These are phyloP conservation scores for Colletes gigas DNA, from an alignment of 1,140 invertebrate genomes.

Conservation along the genomic window DNA sequence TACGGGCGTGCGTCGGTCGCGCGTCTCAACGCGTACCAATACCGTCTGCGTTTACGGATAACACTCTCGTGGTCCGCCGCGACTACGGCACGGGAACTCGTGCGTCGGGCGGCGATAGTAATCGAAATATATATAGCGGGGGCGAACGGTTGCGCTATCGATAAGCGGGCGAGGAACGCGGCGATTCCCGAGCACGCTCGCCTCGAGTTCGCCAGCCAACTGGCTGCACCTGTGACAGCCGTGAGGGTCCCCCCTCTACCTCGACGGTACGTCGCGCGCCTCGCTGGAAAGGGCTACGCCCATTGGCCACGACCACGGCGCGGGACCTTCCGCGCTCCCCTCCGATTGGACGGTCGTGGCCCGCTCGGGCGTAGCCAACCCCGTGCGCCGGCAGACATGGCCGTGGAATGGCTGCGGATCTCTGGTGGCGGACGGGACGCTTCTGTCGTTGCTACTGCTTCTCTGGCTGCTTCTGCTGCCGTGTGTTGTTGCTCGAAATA, in stretches of 20 bases:
- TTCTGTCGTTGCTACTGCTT: constrained; percentile 61
- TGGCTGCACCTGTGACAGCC: constrained; percentile 70
- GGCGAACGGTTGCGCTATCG: too few species aligned
- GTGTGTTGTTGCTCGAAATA: constrained; percentile 47
- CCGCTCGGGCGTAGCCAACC: constrained; percentile 63
- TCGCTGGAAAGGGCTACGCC: constrained; percentile 61
- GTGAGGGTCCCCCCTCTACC: constrained; percentile 60
- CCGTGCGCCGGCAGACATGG: constrained; percentile 64
- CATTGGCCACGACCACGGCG: constrained; percentile 64
- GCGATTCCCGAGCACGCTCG: constrained; percentile 69
- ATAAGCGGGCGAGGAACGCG: constrained; percentile 13
- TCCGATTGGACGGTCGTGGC: constrained; percentile 55
- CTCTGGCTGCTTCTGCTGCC: constrained; percentile 50
- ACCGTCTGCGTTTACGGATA: too few species aligned
- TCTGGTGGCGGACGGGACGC: constrained; percentile 49
- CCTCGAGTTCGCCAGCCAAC: constrained; percentile 76
- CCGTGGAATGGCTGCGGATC: constrained; percentile 75
- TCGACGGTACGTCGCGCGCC: constrained; percentile 29
- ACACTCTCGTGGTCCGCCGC: too few species aligned
- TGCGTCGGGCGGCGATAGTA: too few species aligned
- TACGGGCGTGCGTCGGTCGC: too few species aligned
- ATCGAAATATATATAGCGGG: too few species aligned
- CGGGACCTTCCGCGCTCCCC: constrained; percentile 33
- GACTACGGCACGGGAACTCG: too few species aligned
- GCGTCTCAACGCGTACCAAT: too few species aligned